A percentile compares a stretch with the other conserved stretches of the same genome.
These are phyloP conservation scores for Parasteatoda lunata DNA, from an alignment of 2,888 invertebrate genomes.

Conservation along the genomic window DNA sequence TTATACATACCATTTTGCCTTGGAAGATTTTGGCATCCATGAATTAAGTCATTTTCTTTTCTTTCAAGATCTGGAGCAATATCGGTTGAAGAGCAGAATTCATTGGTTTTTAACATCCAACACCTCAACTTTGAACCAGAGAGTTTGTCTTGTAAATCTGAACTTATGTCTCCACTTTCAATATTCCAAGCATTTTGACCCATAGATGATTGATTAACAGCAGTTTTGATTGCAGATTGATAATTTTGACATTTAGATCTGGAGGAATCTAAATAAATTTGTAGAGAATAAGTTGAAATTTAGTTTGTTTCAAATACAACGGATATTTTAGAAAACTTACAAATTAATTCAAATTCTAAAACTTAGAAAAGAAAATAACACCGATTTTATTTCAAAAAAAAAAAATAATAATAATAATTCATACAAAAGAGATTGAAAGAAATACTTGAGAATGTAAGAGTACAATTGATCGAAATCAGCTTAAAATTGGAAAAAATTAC, in stretches of 20 bases:
- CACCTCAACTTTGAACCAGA: constrained; percentile 57
- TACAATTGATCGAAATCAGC: too few relatives aligned
- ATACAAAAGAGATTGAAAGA: too few relatives aligned
- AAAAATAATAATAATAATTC: too few relatives aligned
- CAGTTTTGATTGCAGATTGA: constrained; percentile 31
- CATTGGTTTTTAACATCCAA: constrained; percentile 51
- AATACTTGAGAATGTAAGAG: too few relatives aligned
- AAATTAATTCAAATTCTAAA: too few relatives aligned
- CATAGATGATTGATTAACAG: constrained; percentile 10
- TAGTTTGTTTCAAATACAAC: too few relatives aligned
- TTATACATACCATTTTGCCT: constrained; percentile 13
- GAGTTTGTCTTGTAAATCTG: constrained; percentile 41
- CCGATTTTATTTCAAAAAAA: too few relatives aligned
- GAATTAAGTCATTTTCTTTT: constrained; percentile 6
- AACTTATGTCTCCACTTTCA: neutral
- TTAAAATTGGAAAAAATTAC: too few relatives aligned
- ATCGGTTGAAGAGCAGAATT: constrained; percentile 16
- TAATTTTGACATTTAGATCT: constrained; percentile 31
- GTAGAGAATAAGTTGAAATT: too few relatives aligned
- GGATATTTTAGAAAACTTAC: too few relatives aligned
- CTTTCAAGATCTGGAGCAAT: neutral
- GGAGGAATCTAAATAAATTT: constrained; percentile 22
- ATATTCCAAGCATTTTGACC: constrained; percentile 36
- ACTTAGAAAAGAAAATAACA: too few relatives aligned
- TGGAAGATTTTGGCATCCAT: neutral